Base-by-base conservation (phyloP, 1,140 invertebrate species). In the Panonychus citri region DNA sequence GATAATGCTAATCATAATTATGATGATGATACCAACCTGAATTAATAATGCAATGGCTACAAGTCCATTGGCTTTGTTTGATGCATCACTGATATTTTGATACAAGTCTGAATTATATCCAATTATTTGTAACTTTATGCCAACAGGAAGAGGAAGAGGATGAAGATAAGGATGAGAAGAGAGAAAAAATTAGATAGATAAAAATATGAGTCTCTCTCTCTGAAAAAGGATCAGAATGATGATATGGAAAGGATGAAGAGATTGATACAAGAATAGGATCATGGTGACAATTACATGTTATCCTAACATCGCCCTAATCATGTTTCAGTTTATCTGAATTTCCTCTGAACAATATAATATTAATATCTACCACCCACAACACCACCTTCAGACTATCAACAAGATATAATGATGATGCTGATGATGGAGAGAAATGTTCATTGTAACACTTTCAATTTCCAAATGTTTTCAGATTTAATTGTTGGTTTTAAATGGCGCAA, bases 101-200 rank as follows among this genome's bases (percentile, higher is more conserved):
- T 95, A 95, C n/a, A 96, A 73, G 68, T 95, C 87, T 57, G 86
- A 83, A 69, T 95, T 95, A 73, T 86, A 96, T 3, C 88, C 90
- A 63, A 91, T 86, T 39, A 95, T 74, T 72, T 95, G 89, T 63
- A 94, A 83, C 78, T 95, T 88, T 43, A 83, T 19, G 13, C 28
- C 15, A 17, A 37, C 27, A 39, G 19, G 12, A 53, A 53, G 25
- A 53, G 12, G 24, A 21, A 51, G n/a, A n/a, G n/a, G 4, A 24
- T 50, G 24, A 50, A 50, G 24, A 50, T 3, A 95, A 10, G 10
- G 24, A 50, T 17, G 8, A 24, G 7, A 21, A 39, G 5, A 37
- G 34, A 39, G 19, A 2, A 53, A 53, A 17, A 53, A 51, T 27
- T 25, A 51, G 28, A 28, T 26, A 15, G 19, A 49, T n/a, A 51